These are phyloP conservation scores for Limnothrissa miodon DNA, from an alignment of 2,113 vertebrate genomes.

Conservation along the genomic window DNA sequence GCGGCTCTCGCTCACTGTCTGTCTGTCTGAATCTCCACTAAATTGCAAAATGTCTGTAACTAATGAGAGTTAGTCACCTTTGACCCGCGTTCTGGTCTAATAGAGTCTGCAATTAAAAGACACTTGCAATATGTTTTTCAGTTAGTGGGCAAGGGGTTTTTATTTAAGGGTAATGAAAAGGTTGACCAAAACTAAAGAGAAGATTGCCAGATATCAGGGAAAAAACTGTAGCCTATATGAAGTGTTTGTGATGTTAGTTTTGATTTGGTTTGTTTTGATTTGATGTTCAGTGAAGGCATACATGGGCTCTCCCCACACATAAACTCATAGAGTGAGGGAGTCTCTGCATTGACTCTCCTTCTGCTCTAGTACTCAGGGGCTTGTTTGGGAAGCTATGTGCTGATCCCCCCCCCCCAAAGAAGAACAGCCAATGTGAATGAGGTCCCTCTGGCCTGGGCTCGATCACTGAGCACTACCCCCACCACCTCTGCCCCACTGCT, in stretches of 20 bases:
- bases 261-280: too few relatives aligned
- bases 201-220: too few relatives aligned
- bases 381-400: not conserved
- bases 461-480: not conserved
- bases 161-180: not conserved
- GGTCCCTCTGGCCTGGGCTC: not conserved
- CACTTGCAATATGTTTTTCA: not conserved
- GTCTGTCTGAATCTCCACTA: not conserved
- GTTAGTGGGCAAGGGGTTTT: not conserved
- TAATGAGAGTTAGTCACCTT: slow-evolving; percentile 3
- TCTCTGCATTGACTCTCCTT: not conserved
- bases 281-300: too few relatives aligned
- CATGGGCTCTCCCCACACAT: too few relatives aligned
- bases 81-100: not conserved
- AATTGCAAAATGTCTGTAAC: not conserved
- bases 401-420: not conserved
- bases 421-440: not conserved
- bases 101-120: not conserved
- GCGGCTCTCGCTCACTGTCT: not conserved
- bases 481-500: not conserved
- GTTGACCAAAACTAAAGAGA: not conserved
- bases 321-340: not conserved
- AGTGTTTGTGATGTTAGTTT: too few relatives aligned
- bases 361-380: not conserved
- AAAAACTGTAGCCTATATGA: too few relatives aligned